A percentile compares a stretch with the other conserved stretches of the same genome.
Conservation (phyloP, 92 coral and sea anemone genomes). For the Porites rus region DNA sequence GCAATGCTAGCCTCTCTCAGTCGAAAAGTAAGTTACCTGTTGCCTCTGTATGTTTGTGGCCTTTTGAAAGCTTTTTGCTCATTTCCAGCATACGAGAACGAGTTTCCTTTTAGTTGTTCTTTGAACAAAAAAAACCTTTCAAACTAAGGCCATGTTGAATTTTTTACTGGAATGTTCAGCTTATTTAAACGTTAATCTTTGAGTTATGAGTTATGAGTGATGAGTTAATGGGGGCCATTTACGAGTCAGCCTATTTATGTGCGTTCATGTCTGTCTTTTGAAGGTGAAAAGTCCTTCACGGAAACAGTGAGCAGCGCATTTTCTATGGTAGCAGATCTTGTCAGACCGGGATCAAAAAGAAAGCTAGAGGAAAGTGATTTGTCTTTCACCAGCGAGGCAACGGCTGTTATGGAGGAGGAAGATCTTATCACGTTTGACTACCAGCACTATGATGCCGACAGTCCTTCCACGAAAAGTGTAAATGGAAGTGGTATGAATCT, state of each 20-base stretch:
- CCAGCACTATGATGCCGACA: constrained; percentile 77
- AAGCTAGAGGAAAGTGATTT: constrained; percentile 29
- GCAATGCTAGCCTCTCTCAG: background rate
- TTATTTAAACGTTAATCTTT: too few relatives aligned
- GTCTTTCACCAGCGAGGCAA: constrained; percentile 47
- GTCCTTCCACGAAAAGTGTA: constrained; percentile 76
- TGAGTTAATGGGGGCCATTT: too few relatives aligned
- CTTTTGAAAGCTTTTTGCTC: too few relatives aligned
- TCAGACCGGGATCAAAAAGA: constrained; percentile 69
- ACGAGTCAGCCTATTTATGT: too few relatives aligned
- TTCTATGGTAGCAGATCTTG: constrained; percentile 77
- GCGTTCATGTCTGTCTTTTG: background rate
- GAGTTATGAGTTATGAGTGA: too few relatives aligned
- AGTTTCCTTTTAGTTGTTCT: too few relatives aligned
- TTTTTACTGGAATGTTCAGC: too few relatives aligned
- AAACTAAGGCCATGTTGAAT: too few relatives aligned
- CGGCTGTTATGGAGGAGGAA: constrained; percentile 63
- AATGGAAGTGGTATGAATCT: constrained; percentile 67
- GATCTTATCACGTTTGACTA: constrained; percentile 91
- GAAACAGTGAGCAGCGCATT: constrained; percentile 80
- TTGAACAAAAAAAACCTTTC: too few relatives aligned
- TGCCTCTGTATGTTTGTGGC: too few relatives aligned
- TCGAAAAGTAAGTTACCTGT: constrained; percentile 15
- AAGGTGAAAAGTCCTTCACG: constrained; percentile 75
- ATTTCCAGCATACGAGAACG: too few relatives aligned